These are phyloP conservation scores for Monochamus alternatus DNA, from an alignment of 2,888 invertebrate species.

Conservation along the genomic window DNA sequence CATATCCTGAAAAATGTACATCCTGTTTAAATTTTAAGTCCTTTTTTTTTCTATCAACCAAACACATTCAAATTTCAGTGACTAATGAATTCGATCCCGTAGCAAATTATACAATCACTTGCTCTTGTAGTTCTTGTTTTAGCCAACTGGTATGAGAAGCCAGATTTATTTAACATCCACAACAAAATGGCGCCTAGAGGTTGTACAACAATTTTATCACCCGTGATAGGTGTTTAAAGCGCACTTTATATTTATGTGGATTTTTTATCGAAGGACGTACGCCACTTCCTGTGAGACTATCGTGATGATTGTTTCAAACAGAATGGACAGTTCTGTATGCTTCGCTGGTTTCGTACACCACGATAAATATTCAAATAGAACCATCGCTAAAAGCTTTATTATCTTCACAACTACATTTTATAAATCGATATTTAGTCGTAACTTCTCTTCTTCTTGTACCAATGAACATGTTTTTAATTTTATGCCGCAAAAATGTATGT, in stretches of 20 bases:
- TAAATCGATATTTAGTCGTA: not conserved
- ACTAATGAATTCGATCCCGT: too few species aligned
- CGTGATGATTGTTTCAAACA: slow-evolving; percentile 30
- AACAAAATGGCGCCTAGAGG: not conserved
- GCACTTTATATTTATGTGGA: slow-evolving; percentile 20
- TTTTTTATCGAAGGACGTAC: slow-evolving; percentile 43
- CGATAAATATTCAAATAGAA: slow-evolving; percentile 28
- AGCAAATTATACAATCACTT: too few species aligned
- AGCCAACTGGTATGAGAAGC: too few species aligned
- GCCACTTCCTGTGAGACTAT: slow-evolving; percentile 42
- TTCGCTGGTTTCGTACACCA: slow-evolving; percentile 24
- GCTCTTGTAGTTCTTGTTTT: too few species aligned
- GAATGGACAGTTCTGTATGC: slow-evolving; percentile 28
- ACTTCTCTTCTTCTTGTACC: not conserved
- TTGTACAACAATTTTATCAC: not conserved
- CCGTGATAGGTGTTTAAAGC: not conserved
- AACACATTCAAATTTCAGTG: too few species aligned
- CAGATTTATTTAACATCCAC: not conserved
- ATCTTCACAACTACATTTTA: slow-evolving; percentile 12
- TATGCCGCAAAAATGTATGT: not conserved
- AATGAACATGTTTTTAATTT: not conserved
- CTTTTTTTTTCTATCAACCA: too few species aligned
- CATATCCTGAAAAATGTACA: too few species aligned
- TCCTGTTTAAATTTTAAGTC: too few species aligned
- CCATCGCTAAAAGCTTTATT: slow-evolving; percentile 15